Evolutionary conservation across 2,113 vertebrate species (phyloP).

Genomic region (Acanthochromis polyacanthus): DNA sequence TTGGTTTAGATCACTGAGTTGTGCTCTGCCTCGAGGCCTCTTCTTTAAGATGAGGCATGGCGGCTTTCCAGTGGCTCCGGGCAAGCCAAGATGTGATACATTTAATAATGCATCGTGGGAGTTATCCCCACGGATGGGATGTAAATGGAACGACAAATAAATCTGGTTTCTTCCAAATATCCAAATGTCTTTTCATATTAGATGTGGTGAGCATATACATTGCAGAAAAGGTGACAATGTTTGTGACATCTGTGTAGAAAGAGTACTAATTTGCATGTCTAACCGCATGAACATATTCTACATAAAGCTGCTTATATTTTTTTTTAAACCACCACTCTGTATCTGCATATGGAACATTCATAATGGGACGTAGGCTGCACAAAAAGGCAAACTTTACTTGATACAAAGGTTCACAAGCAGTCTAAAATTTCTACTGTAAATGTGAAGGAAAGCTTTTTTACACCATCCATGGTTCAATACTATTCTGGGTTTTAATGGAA

Average conservation of each 20-base stretch:
- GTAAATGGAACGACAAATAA: constrained; percentile 44
- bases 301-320: constrained; percentile 13
- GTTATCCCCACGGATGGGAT: constrained; percentile 47
- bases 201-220: constrained; percentile 14
- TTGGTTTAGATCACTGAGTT: constrained; percentile 69
- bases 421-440: constrained; percentile 33
- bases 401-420: constrained; percentile 44
- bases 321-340: neutral
- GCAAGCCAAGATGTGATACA: constrained; percentile 52
- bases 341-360: neutral
- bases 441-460: constrained; percentile 43
- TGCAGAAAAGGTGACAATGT: constrained; percentile 2
- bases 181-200: constrained; percentile 19
- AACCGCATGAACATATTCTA: constrained; percentile 1
- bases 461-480: constrained; percentile 51
- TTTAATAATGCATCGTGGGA: constrained; percentile 71
- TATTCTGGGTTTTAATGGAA: constrained; percentile 65
- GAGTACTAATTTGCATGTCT: constrained; percentile 17
- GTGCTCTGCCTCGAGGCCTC: constrained; percentile 58
- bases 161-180: constrained; percentile 37
- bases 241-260: neutral
- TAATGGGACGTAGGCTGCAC: neutral
- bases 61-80: constrained; percentile 52
- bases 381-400: neutral
- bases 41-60: constrained; percentile 66